Conservation (phyloP, 2,797 vertebrate genomes). For the Hydrocynus forskahlii region DNA sequence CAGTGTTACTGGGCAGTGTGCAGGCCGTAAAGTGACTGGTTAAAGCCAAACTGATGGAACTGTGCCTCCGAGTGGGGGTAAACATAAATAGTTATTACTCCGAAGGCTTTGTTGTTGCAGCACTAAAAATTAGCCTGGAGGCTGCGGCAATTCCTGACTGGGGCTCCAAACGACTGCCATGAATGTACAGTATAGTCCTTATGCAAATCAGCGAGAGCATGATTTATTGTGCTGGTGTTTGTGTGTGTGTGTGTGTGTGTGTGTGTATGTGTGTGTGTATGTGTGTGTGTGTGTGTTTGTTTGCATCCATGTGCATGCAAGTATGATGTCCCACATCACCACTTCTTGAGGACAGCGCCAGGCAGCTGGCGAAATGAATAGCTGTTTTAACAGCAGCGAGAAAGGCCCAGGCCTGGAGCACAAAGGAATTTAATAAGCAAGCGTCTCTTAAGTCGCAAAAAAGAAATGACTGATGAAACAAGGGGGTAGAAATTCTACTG, state of each 20-base stretch:
- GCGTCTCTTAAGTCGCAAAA: conserved; percentile 50
- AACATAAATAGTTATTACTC: conserved; percentile 31
- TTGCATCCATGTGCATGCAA: conserved; percentile 5
- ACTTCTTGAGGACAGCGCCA: conserved; percentile 47
- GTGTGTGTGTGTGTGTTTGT: conserved; percentile 5
- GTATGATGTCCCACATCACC: conserved; percentile 52
- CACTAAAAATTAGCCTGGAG: conserved; percentile 13
- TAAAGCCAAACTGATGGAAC: not conserved
- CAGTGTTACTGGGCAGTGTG: too few relatives aligned
- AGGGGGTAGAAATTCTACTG: conserved; percentile 49
- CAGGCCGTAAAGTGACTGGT: too few relatives aligned
- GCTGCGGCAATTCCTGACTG: conserved; percentile 8
- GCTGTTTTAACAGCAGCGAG: conserved; percentile 57
- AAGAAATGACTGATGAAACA: conserved; percentile 64
- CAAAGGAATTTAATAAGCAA: conserved; percentile 74
- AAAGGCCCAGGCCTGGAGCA: conserved; percentile 52
- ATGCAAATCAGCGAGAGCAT: conserved; percentile 40
- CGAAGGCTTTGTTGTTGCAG: not conserved
- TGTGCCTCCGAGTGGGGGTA: not conserved
- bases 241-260: too few relatives aligned
- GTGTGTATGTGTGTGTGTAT: too few relatives aligned
- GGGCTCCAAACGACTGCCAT: not conserved
- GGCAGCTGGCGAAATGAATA: conserved; percentile 76
- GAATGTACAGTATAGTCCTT: conserved; percentile 38
- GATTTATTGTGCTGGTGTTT: conserved; percentile 21